These are phyloP conservation scores for Pelusios castaneus DNA, from an alignment of 2,113 vertebrate genomes.

Conservation along the genomic window DNA sequence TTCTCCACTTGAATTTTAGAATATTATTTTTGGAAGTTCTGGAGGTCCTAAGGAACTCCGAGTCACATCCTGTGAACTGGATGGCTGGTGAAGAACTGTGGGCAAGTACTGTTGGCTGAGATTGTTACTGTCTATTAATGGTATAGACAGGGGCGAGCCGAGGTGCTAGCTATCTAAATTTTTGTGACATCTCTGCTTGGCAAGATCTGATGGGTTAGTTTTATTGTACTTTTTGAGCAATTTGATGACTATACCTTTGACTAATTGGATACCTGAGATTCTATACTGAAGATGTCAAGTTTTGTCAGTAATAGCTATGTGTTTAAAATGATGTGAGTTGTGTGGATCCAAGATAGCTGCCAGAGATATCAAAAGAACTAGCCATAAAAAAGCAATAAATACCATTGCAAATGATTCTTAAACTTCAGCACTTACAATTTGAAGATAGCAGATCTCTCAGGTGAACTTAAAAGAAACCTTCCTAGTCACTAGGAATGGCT, in stretches of 20 bases:
- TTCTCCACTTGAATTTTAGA: background rate
- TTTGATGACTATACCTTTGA: background rate
- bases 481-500: background rate
- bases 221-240: background rate
- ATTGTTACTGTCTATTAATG: background rate
- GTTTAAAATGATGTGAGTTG: background rate
- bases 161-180: background rate
- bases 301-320: background rate
- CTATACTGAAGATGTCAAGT: background rate
- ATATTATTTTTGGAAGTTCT: slow-evolving; percentile 16
- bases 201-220: background rate
- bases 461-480: background rate
- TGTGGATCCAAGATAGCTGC: background rate
- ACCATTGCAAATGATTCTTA: background rate
- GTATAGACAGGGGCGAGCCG: background rate
- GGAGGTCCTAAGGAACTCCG: background rate
- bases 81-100: background rate
- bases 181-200: background rate
- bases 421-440: background rate
- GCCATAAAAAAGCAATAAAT: background rate
- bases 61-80: background rate
- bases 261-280: background rate
- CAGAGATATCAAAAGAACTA: background rate
- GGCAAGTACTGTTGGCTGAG: background rate
- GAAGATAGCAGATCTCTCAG: background rate